Evolutionary conservation across 2,888 invertebrate genomes (phyloP).

Genomic region (Byasa hedistus): DNA sequence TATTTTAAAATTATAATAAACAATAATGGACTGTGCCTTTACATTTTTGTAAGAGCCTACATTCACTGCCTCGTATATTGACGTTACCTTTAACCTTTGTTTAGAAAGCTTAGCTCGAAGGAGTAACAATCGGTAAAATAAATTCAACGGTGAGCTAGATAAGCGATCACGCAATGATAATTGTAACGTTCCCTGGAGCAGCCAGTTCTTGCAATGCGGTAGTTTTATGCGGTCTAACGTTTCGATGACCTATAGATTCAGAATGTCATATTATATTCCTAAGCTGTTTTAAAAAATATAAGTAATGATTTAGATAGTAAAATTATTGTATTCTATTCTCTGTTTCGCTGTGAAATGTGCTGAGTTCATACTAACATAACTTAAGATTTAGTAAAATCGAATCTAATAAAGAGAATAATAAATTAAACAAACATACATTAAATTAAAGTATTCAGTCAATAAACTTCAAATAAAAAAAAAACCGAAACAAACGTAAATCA

Average conservation of each 20-base stretch:
- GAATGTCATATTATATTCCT: constrained; percentile 18
- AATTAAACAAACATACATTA: too few relatives aligned
- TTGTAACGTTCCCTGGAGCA: constrained; percentile 25
- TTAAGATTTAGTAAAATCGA: too few relatives aligned
- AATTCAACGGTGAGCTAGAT: constrained; percentile 16
- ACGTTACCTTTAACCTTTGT: constrained; percentile 26
- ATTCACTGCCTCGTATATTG: not conserved
- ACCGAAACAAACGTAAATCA: too few relatives aligned
- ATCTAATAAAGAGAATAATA: too few relatives aligned
- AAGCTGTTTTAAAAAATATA: not conserved
- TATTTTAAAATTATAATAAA: too few relatives aligned
- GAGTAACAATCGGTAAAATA: constrained; percentile 10
- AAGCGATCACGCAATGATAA: constrained; percentile 23
- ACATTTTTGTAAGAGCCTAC: too few relatives aligned
- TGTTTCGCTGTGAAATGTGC: too few relatives aligned
- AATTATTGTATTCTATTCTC: not conserved
- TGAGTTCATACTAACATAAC: too few relatives aligned
- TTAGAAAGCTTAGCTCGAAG: constrained; percentile 1
- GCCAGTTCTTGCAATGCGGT: constrained; percentile 21
- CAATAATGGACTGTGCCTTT: too few relatives aligned
- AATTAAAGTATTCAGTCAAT: too few relatives aligned
- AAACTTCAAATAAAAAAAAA: too few relatives aligned
- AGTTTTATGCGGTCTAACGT: constrained; percentile 9
- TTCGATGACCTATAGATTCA: constrained; percentile 21
- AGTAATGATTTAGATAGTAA: not conserved